Evolutionary conservation across 2,797 vertebrate genomes (phyloP).

Genomic region (Macroramphosus scolopax): DNA sequence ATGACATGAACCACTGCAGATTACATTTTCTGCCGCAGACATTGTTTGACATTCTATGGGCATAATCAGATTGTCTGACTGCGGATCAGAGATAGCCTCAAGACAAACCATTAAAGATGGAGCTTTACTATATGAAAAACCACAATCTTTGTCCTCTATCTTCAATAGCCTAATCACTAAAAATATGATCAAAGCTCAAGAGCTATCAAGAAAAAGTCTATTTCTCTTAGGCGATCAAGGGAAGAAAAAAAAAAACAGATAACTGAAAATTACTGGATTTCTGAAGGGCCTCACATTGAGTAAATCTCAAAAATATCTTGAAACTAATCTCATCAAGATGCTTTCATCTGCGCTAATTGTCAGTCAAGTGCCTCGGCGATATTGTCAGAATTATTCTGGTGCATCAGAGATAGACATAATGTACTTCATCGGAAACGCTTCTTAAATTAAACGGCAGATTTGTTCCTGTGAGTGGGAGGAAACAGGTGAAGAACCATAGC

Average conservation of each 20-base stretch:
- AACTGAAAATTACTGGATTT: slow-evolving; percentile 25
- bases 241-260: slow-evolving; percentile 4
- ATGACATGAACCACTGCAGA: slow-evolving; percentile 23
- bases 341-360: slow-evolving; percentile 30
- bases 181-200: slow-evolving; percentile 44
- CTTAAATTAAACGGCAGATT: slow-evolving; percentile 21
- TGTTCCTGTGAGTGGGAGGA: slow-evolving; percentile 7
- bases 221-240: slow-evolving; percentile 33
- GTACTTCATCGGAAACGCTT: slow-evolving; percentile 10
- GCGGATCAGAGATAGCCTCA: slow-evolving; percentile 33
- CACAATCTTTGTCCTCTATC: slow-evolving; percentile 13
- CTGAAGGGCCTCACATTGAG: slow-evolving; percentile 36
- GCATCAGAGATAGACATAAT: slow-evolving; percentile 14
- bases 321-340: slow-evolving; percentile 43
- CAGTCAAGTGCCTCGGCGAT: slow-evolving; percentile 35
- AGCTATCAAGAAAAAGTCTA: slow-evolving; percentile 36
- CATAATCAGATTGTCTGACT: slow-evolving; percentile 47
- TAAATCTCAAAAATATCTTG: slow-evolving; percentile 27
- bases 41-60: slow-evolving; percentile 32
- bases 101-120: slow-evolving; percentile 26
- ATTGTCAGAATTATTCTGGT: slow-evolving; percentile 23
- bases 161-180: slow-evolving; percentile 35
- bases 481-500: slow-evolving; percentile 1
- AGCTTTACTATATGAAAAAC: slow-evolving; percentile 29
- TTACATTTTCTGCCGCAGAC: slow-evolving; percentile 36